Conservation (phyloP, 2,113 vertebrate genomes). For the Peromyscus maniculatus region DNA sequence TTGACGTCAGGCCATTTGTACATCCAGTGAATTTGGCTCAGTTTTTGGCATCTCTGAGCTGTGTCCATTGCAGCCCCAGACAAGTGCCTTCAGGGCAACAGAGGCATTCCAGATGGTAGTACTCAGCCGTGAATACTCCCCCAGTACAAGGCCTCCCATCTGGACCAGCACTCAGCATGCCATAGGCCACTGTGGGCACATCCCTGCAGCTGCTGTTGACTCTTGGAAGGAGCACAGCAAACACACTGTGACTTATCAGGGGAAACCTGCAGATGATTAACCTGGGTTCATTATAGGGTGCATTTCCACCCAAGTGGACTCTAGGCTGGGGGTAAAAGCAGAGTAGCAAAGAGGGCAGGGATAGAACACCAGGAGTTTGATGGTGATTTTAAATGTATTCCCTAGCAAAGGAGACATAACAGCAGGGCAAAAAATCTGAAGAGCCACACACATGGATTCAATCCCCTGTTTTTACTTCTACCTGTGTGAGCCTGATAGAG, state of each 20-base stretch:
- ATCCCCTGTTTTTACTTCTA: constrained; percentile 10
- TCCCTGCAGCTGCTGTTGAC: constrained; percentile 80
- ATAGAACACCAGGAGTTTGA: constrained; percentile 73
- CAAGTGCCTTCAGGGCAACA: constrained; percentile 77
- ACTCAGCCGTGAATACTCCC: constrained; percentile 52
- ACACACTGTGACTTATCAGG: constrained; percentile 83
- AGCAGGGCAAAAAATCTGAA: constrained; percentile 6
- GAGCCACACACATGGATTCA: neutral
- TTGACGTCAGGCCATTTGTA: constrained; percentile 84
- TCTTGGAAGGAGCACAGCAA: constrained; percentile 78
- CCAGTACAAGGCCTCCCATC: constrained; percentile 52
- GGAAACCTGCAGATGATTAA: constrained; percentile 82
- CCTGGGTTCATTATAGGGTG: constrained; percentile 77
- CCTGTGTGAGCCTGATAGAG: neutral
- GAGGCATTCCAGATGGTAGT: constrained; percentile 82
- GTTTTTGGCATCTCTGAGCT: constrained; percentile 76
- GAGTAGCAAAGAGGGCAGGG: constrained; percentile 50
- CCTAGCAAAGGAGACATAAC: constrained; percentile 32
- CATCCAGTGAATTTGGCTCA: constrained; percentile 79
- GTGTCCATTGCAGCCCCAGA: constrained; percentile 75
- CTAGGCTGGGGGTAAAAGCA: constrained; percentile 75
- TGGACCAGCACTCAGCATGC: constrained; percentile 69
- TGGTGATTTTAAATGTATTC: constrained; percentile 55
- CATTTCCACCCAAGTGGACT: constrained; percentile 77
- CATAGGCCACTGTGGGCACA: constrained; percentile 72